Base-by-base conservation (phyloP, 2,797 vertebrate species). In the Hemibagrus guttatus region DNA sequence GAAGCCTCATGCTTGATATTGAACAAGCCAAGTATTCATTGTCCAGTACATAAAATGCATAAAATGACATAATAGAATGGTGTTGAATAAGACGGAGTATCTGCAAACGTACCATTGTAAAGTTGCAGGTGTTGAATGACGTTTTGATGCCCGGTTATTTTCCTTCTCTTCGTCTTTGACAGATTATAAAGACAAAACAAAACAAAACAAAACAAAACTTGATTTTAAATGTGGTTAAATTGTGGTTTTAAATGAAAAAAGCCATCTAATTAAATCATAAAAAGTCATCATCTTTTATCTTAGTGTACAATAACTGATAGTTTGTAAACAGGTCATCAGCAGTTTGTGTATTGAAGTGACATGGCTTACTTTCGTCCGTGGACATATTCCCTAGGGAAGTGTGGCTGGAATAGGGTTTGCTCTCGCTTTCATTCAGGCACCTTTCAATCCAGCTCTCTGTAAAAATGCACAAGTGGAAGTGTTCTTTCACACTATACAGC, bases 381-480 rank as follows among this genome's bases (percentile, higher is more conserved):
- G 98, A 98, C 95, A 97, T 97, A 91, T 98, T 98, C 92, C 97
- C 98, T 95, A 99, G 94, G 93, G 98, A 98, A 64, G 97, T 96
- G 94, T 99, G 98, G 90, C 97, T 99, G 93, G 98, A 97, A 92
- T 98, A 99, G 72, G 97, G 96, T 92, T 99, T 99, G 94, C 96
- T 98, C 95, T 99, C 98, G 90, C 98, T 99, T 95, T 99, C 98
- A 88, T 95, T 99, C 95, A 99, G 98, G 94, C 98, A 99, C 93
- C 98, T 96, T 95, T 99, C 98, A 95, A 99, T 99, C 98, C 98
- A 99, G 92, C 98, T 99, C 96, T 99, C 98, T 99, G 95, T 92
- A 92, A 81, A 49, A 59, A 13, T 35, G 64, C 35, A 89, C 61
- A 81, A 39, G 56, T 16, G 7, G 21, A 71, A 66, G 68, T 74